Percentiles rank a stretch among this genome's conserved stretches.
Conservation (phyloP, 2,888 invertebrate species). For the Cecidostiba fungosa region DNA sequence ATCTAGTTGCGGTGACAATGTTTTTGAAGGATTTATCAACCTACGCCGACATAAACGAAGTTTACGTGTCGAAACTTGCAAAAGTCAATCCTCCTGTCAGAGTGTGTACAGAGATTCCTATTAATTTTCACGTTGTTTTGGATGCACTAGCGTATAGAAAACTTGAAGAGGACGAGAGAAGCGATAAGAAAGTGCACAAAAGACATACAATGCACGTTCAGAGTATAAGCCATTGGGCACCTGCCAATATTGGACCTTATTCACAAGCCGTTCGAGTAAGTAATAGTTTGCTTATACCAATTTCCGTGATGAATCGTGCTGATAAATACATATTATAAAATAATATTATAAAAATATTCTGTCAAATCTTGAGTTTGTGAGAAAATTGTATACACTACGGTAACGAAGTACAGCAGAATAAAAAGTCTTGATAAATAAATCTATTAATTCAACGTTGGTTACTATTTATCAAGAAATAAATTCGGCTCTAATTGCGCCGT, state of each 20-base stretch:
- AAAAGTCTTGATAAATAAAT: too few relatives aligned
- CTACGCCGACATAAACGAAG: constrained; percentile 88
- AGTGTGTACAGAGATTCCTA: constrained; percentile 91
- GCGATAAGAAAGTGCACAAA: constrained; percentile 73
- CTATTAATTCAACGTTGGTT: background rate
- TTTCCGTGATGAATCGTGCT: constrained; percentile 24
- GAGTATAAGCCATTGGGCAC: constrained; percentile 98
- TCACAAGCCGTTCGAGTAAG: constrained; percentile 93
- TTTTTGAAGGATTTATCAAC: constrained; percentile 92
- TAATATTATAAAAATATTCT: background rate
- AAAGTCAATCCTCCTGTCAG: constrained; percentile 92
- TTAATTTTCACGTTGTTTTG: constrained; percentile 88
- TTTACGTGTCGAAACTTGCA: constrained; percentile 88
- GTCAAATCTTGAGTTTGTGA: background rate
- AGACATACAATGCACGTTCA: constrained; percentile 96
- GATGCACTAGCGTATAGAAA: constrained; percentile 87
- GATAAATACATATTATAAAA: too few relatives aligned
- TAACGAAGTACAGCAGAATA: background rate
- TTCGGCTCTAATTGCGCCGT: background rate
- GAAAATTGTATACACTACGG: background rate
- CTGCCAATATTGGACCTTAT: constrained; percentile 97
- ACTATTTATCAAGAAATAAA: background rate
- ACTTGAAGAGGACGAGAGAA: constrained; percentile 68
- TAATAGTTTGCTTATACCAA: constrained; percentile 44
- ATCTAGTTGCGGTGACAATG: constrained; percentile 91